These are phyloP conservation scores for Panulirus ornatus DNA, from an alignment of 1,140 invertebrate genomes.

Conservation along the genomic window DNA sequence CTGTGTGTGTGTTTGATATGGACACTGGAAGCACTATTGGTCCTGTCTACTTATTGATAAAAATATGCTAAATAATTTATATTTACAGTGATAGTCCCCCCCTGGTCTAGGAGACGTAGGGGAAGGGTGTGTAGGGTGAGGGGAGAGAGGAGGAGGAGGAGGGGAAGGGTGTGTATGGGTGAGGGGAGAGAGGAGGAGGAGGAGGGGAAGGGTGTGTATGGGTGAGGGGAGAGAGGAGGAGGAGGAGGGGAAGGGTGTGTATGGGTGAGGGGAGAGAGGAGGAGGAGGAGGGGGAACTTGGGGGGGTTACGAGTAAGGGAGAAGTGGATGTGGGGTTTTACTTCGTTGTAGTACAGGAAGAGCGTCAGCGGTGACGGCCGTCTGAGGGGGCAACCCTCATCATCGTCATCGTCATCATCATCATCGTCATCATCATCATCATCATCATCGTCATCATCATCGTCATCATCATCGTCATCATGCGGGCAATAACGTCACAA, in stretches of 20 bases:
- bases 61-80: conserved; percentile 14
- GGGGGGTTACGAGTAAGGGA: not conserved
- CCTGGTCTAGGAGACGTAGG: not conserved
- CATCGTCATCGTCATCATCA: no score
- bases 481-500: no score
- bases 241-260: not conserved
- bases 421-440: no score
- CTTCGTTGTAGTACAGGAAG: not conserved
- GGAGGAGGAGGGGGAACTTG: not conserved
- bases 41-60: not conserved
- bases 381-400: no score
- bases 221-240: not conserved
- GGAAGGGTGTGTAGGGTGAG: not conserved
- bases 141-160: not conserved
- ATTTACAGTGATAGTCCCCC: not conserved
- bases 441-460: no score
- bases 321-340: not conserved
- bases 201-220: not conserved
- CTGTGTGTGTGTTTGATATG: not conserved
- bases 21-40: not conserved
- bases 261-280: not conserved
- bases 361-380: not conserved
- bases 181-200: not conserved
- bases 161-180: not conserved
- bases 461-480: no score